These are phyloP conservation scores for Saturnia japonica DNA, from an alignment of 2,888 invertebrate genomes.

Conservation along the genomic window DNA sequence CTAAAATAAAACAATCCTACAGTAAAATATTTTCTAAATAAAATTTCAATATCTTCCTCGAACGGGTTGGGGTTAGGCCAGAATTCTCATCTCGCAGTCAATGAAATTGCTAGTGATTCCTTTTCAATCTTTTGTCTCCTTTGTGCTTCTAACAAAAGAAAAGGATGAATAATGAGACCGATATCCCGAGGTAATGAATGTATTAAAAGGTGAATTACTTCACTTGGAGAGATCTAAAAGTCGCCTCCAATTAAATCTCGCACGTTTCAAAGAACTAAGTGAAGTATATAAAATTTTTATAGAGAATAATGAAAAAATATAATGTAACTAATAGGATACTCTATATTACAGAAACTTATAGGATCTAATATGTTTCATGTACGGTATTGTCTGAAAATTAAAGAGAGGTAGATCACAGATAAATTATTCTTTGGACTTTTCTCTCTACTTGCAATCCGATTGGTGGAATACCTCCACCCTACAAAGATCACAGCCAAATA, in stretches of 20 bases:
- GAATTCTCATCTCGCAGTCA: constrained; percentile 59
- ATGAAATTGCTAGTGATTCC: constrained; percentile 71
- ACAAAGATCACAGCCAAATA: too few relatives aligned
- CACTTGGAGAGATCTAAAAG: constrained; percentile 12
- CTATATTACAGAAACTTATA: too few relatives aligned
- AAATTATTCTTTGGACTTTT: too few relatives aligned
- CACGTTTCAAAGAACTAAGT: not conserved
- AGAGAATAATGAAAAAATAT: too few relatives aligned
- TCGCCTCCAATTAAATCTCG: constrained; percentile 5
- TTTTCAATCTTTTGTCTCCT: constrained; percentile 48
- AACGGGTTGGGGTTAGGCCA: constrained; percentile 48
- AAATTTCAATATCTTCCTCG: constrained; percentile 57
- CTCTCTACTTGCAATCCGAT: too few relatives aligned
- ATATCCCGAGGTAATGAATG: constrained; percentile 38
- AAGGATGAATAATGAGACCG: constrained; percentile 40
- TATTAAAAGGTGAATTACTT: constrained; percentile 11
- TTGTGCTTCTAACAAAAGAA: constrained; percentile 41
- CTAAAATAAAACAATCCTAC: constrained; percentile 15
- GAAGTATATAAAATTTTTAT: not conserved
- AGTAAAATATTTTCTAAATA: constrained; percentile 47
- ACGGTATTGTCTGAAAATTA: too few relatives aligned
- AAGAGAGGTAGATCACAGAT: too few relatives aligned
- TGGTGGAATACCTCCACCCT: too few relatives aligned
- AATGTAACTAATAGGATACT: too few relatives aligned
- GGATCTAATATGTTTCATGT: too few relatives aligned